Evolutionary conservation across 2,113 vertebrate species (phyloP).

Genomic region (Tragelaphus imberbis): DNA sequence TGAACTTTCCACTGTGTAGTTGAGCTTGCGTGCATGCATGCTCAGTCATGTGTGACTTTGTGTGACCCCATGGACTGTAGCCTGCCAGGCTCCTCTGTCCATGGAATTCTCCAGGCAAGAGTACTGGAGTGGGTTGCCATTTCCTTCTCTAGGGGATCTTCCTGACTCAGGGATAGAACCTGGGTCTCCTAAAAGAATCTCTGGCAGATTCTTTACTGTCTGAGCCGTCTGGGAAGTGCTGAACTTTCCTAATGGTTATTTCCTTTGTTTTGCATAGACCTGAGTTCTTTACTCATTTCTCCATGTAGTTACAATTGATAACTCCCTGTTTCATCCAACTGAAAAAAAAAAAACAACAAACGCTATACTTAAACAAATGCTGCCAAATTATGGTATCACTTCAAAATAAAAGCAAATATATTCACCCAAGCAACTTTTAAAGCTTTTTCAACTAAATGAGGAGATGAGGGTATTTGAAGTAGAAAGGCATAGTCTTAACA

Average conservation of each 20-base stretch:
- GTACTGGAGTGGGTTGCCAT: neutral
- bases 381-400: neutral
- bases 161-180: neutral
- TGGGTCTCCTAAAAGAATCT: neutral
- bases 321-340: neutral
- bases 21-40: fast-evolving
- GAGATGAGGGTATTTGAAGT: neutral
- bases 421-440: neutral
- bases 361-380: neutral
- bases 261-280: neutral
- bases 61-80: neutral
- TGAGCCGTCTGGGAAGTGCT: neutral
- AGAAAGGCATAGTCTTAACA: neutral
- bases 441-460: neutral
- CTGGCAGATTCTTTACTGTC: neutral
- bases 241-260: neutral
- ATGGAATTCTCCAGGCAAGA: neutral
- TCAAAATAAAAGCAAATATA: slow-evolving; percentile 19
- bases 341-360: neutral
- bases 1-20: neutral
- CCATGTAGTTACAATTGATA: neutral
- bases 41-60: neutral
- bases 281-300: neutral
- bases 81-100: neutral
- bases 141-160: neutral